Conservation (phyloP, 2,797 vertebrate species). For the Hippopotamyrus pictus region DNA sequence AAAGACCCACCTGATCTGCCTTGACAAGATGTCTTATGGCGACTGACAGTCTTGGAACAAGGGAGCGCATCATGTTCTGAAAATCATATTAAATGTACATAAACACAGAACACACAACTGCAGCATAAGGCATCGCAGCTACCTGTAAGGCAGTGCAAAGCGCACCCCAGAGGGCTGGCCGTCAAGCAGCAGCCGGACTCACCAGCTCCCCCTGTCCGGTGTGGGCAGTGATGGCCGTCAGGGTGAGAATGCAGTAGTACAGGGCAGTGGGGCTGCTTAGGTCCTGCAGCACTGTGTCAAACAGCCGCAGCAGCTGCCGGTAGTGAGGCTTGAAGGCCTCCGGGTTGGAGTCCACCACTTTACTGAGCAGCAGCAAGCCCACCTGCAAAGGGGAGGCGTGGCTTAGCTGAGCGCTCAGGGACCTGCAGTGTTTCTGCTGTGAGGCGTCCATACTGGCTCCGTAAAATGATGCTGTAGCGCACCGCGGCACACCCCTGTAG, state of each 20-base stretch:
- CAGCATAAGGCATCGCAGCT: background rate
- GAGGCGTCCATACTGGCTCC: background rate
- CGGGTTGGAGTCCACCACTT: constrained; percentile 72
- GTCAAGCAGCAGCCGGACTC: constrained; percentile 33
- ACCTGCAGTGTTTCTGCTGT: background rate
- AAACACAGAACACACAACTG: background rate
- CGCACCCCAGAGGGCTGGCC: background rate
- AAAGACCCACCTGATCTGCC: constrained; percentile 65
- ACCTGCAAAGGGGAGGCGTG: constrained; percentile 49
- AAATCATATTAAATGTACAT: background rate
- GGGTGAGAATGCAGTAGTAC: constrained; percentile 77
- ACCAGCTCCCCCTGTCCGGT: constrained; percentile 72
- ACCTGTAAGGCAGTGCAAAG: background rate
- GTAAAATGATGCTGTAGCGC: background rate
- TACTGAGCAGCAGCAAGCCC: constrained; percentile 74
- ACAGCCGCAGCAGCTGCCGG: constrained; percentile 69
- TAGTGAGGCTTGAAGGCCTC: constrained; percentile 73
- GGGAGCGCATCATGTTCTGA: constrained; percentile 68
- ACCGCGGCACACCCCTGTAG: no score
- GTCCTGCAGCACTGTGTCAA: constrained; percentile 65
- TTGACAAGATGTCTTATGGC: constrained; percentile 72
- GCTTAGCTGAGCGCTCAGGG: background rate
- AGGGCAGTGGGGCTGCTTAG: constrained; percentile 62
- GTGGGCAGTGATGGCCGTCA: constrained; percentile 65
- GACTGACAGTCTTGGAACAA: constrained; percentile 70